Percentiles rank a stretch among this genome's conserved stretches.
Conservation (phyloP, 2,113 vertebrate genomes). For the Macaca nemestrina region DNA sequence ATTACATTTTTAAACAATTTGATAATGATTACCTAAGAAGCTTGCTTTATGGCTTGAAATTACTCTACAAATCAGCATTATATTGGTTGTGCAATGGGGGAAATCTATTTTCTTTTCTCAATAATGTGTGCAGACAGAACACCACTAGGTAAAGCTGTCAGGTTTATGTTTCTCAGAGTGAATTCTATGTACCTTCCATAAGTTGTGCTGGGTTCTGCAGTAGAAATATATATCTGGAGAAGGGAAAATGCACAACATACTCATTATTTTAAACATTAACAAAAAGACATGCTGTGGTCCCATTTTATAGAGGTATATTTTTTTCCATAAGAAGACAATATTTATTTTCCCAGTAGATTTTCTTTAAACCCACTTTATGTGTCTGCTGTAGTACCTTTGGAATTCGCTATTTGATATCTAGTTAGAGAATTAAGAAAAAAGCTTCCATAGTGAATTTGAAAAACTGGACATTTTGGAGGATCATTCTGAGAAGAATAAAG, state of each 20-base stretch:
- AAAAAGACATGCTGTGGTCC: neutral
- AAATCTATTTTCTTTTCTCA: neutral
- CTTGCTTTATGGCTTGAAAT: neutral
- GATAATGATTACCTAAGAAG: neutral
- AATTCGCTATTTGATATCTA: slow-evolving; percentile 7
- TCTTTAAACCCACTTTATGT: neutral
- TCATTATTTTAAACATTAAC: neutral
- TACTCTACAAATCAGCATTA: neutral
- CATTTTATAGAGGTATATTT: neutral
- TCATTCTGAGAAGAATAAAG: neutral
- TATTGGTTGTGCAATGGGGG: neutral
- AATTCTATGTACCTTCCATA: neutral
- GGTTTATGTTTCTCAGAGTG: neutral
- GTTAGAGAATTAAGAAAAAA: slow-evolving; percentile 19
- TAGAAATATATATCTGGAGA: neutral
- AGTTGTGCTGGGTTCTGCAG: neutral
- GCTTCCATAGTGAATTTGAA: neutral
- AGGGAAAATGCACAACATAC: fast-evolving
- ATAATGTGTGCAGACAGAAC: neutral
- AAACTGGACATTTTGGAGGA: neutral
- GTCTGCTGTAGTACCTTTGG: neutral
- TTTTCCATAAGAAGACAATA: neutral
- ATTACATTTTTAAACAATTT: neutral
- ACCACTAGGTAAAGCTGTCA: neutral
- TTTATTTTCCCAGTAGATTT: neutral